Conservation (phyloP, 2,888 invertebrate species). For the Ectemnius continuus region DNA sequence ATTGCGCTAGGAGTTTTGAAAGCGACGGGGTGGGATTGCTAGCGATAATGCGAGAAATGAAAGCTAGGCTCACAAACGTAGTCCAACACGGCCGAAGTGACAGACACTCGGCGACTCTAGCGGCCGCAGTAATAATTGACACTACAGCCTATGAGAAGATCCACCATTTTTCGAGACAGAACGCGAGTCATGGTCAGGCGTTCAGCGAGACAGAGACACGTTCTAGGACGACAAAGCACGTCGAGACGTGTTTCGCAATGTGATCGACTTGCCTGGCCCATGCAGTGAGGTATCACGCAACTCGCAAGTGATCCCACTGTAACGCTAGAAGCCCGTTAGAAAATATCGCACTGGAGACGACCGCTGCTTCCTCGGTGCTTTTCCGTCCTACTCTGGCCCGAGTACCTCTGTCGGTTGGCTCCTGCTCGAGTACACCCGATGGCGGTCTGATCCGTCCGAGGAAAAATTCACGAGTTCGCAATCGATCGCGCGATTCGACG, state of each 20-base stretch:
- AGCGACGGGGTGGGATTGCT: no score
- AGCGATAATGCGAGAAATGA: constrained; percentile 1
- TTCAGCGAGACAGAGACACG: constrained; percentile 2
- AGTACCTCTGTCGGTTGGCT: not conserved
- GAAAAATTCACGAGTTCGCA: constrained; percentile 36
- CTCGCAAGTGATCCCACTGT: constrained; percentile 29
- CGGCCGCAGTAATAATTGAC: constrained; percentile 36
- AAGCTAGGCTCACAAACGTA: not conserved
- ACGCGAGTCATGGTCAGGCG: constrained; percentile 36
- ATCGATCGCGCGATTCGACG: constrained; percentile 48
- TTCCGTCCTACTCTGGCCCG: not conserved
- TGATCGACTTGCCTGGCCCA: constrained; percentile 22
- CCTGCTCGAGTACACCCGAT: not conserved
- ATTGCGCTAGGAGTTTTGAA: not conserved
- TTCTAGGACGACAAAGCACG: constrained; percentile 31
- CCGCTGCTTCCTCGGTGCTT: not conserved
- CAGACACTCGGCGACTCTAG: constrained; percentile 28
- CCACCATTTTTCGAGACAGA: constrained; percentile 57
- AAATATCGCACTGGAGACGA: constrained; percentile 6
- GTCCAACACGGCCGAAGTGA: constrained; percentile 22
- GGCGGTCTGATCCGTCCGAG: constrained; percentile 10
- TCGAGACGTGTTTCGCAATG: constrained; percentile 45
- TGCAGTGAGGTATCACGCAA: constrained; percentile 40
- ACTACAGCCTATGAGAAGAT: constrained; percentile 35
- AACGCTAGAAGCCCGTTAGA: constrained; percentile 6